A percentile compares a stretch with the other conserved stretches of the same genome.
phyloP scores from a whole-genome alignment of 37 sponge, comb jelly and placozoan genomes.

The Spongilla lacustris region DNA sequence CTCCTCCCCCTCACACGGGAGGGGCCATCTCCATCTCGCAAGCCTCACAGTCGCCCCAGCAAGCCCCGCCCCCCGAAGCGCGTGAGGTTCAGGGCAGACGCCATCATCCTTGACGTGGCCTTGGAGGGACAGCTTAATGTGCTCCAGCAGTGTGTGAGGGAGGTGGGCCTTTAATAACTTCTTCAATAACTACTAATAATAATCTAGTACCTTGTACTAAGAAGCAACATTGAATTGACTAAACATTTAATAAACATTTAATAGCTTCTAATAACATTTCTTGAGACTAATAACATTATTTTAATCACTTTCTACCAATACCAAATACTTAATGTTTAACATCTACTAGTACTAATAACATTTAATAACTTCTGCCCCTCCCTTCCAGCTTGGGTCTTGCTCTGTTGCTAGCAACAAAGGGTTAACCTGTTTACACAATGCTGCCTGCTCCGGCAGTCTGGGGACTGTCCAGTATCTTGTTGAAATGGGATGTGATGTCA shows the following conservation, averaged over 20 bases:
- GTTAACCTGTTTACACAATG: slow-evolving; percentile 82
- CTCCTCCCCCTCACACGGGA: background rate
- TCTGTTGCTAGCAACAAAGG: slow-evolving; percentile 52
- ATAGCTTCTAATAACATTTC: too few relatives aligned
- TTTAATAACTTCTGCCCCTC: background rate
- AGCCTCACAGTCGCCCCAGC: background rate
- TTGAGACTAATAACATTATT: too few relatives aligned
- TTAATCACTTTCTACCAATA: too few relatives aligned
- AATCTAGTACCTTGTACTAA: too few relatives aligned
- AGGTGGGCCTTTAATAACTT: slow-evolving; percentile 58
- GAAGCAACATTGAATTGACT: too few relatives aligned
- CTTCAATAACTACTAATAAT: background rate
- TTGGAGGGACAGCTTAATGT: slow-evolving; percentile 80
- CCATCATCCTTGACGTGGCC: slow-evolving; percentile 80
- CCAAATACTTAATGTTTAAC: too few relatives aligned
- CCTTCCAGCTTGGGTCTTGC: slow-evolving; percentile 19
- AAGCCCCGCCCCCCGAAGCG: background rate
- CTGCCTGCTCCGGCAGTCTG: slow-evolving; percentile 62
- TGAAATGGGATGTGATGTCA: slow-evolving; percentile 65
- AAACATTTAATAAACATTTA: too few relatives aligned
- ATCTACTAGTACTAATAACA: background rate
- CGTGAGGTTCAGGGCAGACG: slow-evolving; percentile 62
- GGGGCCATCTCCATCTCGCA: background rate
- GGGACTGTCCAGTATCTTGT: slow-evolving; percentile 58
- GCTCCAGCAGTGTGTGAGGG: slow-evolving; percentile 38